phyloP scores from a whole-genome alignment of 2,113 vertebrate genomes.

The Notiomystis cincta region DNA sequence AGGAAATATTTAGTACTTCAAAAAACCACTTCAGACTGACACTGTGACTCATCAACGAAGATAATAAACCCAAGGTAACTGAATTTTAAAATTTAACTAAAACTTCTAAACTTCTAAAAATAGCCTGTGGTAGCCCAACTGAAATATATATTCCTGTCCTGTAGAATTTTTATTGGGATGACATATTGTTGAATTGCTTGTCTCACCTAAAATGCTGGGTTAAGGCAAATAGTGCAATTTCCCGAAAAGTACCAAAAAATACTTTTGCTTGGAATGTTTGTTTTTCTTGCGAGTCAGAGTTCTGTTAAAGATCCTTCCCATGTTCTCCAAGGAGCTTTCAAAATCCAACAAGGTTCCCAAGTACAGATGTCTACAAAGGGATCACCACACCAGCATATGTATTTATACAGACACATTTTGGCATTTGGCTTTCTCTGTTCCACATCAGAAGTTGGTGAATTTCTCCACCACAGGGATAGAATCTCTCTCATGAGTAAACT shows the following conservation, averaged over 20 bases:
- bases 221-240: neutral
- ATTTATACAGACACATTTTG: conserved; percentile 38
- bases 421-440: conserved; percentile 20
- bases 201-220: neutral
- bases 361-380: conserved; percentile 18
- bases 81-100: neutral
- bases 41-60: neutral
- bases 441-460: conserved; percentile 57
- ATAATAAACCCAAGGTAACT: neutral
- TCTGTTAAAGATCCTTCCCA: neutral
- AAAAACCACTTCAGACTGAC: neutral
- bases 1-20: neutral
- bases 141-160: neutral
- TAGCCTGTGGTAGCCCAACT: neutral
- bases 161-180: neutral
- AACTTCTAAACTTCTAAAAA: neutral
- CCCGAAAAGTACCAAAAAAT: neutral
- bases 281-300: neutral
- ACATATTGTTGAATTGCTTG: neutral
- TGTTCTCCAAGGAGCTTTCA: neutral
- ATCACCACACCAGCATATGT: neutral
- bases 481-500: conserved; percentile 41
- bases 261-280: neutral
- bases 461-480: conserved; percentile 35
- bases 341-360: neutral